Evolutionary conservation across 2,797 vertebrate species (phyloP), one percentile per base, ranked within the genome.

Genomic region (Gymnoscopelus braueri): DNA sequence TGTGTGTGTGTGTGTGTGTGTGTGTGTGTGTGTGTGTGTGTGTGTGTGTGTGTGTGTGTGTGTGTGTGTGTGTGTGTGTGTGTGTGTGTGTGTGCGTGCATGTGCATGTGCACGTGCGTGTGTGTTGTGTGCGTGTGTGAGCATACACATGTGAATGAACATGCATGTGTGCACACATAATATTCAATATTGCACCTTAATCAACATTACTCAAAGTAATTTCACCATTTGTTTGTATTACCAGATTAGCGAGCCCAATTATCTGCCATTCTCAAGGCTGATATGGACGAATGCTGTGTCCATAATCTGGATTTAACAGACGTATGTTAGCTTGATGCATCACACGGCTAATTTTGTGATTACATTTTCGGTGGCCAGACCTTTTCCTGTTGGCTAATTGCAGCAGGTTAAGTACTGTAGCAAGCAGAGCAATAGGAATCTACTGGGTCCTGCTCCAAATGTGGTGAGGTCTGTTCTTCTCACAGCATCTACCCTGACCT

Each of bases 311-410:
- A 69, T 58, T 71, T 86, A 83, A 90, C 72, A 83, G 83, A 84
- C 85, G 57, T 60, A 67, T 60, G 86, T 60, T 74, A 15, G 68
- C 84, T 74, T 89, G 89, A 91, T 90, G 85, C 71, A 91, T 91
- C 85, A 39, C 74, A 7, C 72, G 10, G 87, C 87, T 91, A 90
- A 90, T 92, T 85, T 68, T 1, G 11, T 91, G 88, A 92, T 92
- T 92, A 84, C 89, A 92, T 92, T 91, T 89, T 85, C 90, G 71
- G 82, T 83, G 89, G 72, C 87, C 92, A 93, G 89, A 91, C 90
- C 90, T 83, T 85, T 89, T 90, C 89, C 88, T 91, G 89, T 83
- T 71, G 59, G 80, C 86, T 91, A 92, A 93, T 90, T 90, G 87
- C 83, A 56, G 84, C 80, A 88, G 89, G 88, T 93, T 91, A 87